These are phyloP conservation scores for Nibea coibor DNA, from an alignment of 2,113 vertebrate species.

Conservation along the genomic window DNA sequence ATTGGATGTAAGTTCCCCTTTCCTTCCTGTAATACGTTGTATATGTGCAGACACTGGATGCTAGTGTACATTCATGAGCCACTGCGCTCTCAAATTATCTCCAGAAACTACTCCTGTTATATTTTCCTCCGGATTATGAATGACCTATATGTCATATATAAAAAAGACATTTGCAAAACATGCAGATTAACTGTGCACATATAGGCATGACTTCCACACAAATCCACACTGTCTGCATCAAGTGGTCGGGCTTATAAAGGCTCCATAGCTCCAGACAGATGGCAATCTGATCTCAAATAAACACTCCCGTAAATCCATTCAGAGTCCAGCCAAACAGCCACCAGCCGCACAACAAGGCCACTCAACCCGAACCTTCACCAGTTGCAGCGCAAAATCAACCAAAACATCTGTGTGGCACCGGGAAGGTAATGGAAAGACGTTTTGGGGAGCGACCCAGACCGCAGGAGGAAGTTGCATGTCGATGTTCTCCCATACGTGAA, in stretches of 20 bases:
- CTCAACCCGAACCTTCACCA: constrained; percentile 39
- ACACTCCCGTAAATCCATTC: constrained; percentile 62
- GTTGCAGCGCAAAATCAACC: constrained; percentile 46
- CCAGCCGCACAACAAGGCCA: constrained; percentile 61
- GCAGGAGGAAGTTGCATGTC: constrained; percentile 76
- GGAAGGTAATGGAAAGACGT: constrained; percentile 67
- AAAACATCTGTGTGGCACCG: constrained; percentile 62
- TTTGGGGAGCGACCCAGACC: constrained; percentile 64
- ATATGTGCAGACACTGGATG: background rate
- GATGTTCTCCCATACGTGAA: constrained; percentile 75
- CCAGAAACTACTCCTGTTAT: constrained; percentile 2
- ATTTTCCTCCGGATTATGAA: constrained; percentile 27
- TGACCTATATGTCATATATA: constrained; percentile 25
- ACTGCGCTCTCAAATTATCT: constrained; percentile 19
- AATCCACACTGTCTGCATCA: constrained; percentile 42
- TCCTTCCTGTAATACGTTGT: background rate
- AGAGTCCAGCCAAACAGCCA: constrained; percentile 55
- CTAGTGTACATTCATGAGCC: constrained; percentile 15
- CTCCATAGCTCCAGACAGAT: constrained; percentile 58
- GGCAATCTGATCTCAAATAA: constrained; percentile 68
- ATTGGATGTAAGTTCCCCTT: background rate
- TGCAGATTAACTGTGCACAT: constrained; percentile 20
- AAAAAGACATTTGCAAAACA: constrained; percentile 19
- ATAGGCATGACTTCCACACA: constrained; percentile 26
- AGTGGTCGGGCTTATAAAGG: constrained; percentile 8